Evolutionary conservation across 2,797 vertebrate genomes (phyloP), one percentile per base, ranked within the genome.

Genomic region (Glossophaga mutica): DNA sequence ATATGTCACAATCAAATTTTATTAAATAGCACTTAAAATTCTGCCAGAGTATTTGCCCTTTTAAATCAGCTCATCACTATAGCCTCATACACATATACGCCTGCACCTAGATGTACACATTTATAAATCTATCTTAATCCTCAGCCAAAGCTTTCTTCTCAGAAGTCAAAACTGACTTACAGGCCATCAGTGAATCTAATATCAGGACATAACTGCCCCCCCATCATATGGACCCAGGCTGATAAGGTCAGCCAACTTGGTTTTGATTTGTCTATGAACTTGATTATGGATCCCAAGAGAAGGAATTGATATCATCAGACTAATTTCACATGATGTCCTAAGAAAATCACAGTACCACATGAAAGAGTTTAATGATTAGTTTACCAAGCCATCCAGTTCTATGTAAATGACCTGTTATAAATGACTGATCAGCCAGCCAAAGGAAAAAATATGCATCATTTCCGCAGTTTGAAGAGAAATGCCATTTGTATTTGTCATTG

Each of bases 331-430:
- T 95, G 86, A 94, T 95, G 89, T 48, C 59, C 91, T 94, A 87
- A 86, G 88, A 97, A 85, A 94, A 95, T 74, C 67, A 85, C 78
- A 79, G 77, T 32, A 46, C 87, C 89, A 79, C 95, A 96, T 88
- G 83, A 98, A 94, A 93, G 88, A 93, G 81, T 39, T 71, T n/a
- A 87, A 91, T 96, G 96, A 96, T 97, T 96, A 96, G 90, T 97
- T 97, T 97, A 97, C 96, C 95, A 97, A 96, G 91, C 93, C 76
- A 48, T 79, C 83, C 68, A 78, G 81, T 11, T 68, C 94, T 90
- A 93, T 94, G 94, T 87, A 87, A 97, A 96, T 92, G 97, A 97
- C 89, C 97, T 97, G 96, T 90, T 96, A 97, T 97, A 97, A 97
- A 95, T 81, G 88, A 55, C 78, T 87, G 88, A 94, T 87, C 81